Evolutionary conservation across 2,888 invertebrate genomes (phyloP), one percentile per base, ranked within the genome.

Genomic region (Apodemia duryi): DNA sequence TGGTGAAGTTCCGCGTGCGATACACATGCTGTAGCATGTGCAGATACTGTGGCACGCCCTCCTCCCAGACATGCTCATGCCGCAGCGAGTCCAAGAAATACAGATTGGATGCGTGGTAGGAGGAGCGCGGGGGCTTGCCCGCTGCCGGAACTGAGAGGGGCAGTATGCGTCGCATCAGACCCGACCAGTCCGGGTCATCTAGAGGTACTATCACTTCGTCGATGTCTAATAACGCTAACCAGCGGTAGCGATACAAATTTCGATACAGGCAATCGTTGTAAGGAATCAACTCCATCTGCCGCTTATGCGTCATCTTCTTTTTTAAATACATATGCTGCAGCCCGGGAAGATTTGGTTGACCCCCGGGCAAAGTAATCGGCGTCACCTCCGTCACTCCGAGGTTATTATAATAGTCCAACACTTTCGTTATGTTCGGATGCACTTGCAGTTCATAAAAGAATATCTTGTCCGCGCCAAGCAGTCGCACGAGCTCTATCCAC

Each of bases 181-280:
- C 94, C 64, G 93, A 92, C 98, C 98, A 98, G 70, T 94, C 93
- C 21, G 81, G 81, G 76, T 95, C 94, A 74, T 95, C 94, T 73
- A 96, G 91, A 7, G 98, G 98, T 95, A 98, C 97, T 74, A 98
- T 98, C 66, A 98, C 96, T 87, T 98, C 98, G 87, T 98, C 98
- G 71, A 97, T 96, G 83, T 98, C 98, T 64, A 98, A 92, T 67
- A 98, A 91, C n/a, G 97, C 97, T 65, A 98, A 95, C 88, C 97
- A 97, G 71, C 96, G 95, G 86, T 98, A 98, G 71, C 95, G 93
- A 83, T 98, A 97, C 92, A 98, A 94, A 82, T 98, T 96, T 82
- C 97, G 95, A 90, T 98, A 98, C 65, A 98, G 93, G 80, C 98
- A 98, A 85, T 98, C 98, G 85, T 98, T 98, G 92, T 98, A 98